Percentiles rank a stretch among this genome's conserved stretches.
These are phyloP conservation scores for Centropyge bicolor DNA, from an alignment of 2,797 vertebrate species.

Conservation along the genomic window DNA sequence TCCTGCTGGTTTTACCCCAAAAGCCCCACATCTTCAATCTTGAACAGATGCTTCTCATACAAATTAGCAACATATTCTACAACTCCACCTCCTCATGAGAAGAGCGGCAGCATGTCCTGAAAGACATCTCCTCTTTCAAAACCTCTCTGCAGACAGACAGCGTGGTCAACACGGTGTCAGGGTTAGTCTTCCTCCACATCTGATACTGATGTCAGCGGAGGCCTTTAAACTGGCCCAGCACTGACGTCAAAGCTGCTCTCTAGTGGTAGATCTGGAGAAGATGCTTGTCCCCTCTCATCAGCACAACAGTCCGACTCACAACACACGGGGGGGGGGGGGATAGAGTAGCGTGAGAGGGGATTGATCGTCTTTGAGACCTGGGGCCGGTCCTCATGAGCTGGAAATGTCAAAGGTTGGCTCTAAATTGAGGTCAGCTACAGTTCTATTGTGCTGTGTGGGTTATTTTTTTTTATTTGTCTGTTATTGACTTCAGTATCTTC, in stretches of 20 bases:
- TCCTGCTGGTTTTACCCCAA: not conserved
- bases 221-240: conserved; percentile 21
- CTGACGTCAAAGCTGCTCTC: conserved; percentile 65
- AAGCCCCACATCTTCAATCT: not conserved
- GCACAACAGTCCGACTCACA: conserved; percentile 28
- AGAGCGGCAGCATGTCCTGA: not conserved
- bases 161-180: conserved; percentile 21
- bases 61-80: not conserved
- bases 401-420: conserved; percentile 34
- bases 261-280: conserved; percentile 47
- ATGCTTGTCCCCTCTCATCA: conserved; percentile 44
- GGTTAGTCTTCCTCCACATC: conserved; percentile 31
- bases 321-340: conserved; percentile 8
- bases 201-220: conserved; percentile 47
- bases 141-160: conserved; percentile 10
- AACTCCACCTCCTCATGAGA: not conserved
- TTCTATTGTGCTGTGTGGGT: not conserved
- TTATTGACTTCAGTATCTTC: conserved; percentile 6
- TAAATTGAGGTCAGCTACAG: conserved; percentile 30
- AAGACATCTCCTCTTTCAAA: conserved; percentile 12
- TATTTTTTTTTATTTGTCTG: conserved; percentile 16
- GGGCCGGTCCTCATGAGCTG: not conserved
- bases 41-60: conserved; percentile 20
- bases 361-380: conserved; percentile 11
- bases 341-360: conserved; percentile 11